Evolutionary conservation across 2,113 vertebrate genomes (phyloP), one percentile per base, ranked within the genome.

Genomic region (Syngnathus scovelli): DNA sequence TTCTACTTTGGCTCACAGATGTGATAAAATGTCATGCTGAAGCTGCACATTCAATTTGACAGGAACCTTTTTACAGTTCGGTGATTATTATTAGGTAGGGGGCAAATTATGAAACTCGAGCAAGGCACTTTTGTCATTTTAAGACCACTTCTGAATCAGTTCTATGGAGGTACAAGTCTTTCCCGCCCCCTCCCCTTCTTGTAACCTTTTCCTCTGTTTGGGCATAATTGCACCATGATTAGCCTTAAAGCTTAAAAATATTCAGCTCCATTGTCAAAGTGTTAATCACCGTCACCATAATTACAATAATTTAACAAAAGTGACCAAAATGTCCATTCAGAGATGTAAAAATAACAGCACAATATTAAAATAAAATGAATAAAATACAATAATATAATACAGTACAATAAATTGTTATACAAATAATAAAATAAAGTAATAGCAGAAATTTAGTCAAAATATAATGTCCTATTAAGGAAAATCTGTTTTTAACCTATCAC

Each of bases 401-500:
- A 33, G 27, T 33, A 33, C 27, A 33, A 33, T 33, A 33, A 33
- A 33, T 33, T 33, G 27, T 33, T 33, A 33, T 33, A 33, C 27
- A 33, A 33, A 33, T 33, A 33, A 33, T 33, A 33, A 33, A 33
- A 33, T 33, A 33, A 33, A 33, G 2, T 33, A 33, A 33, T 33
- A 33, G 27, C 27, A 33, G 27, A 33, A 33, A 33, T 33, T 2
- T 33, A 33, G 27, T 33, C 27, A 33, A 33, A 33, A 33, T 33
- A 33, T 33, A 3, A 2, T 15, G 10, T 23, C 6, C 10, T 43
- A 49, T 51, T 23, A 67, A 76, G 85, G 77, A 75, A 88, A 88
- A 85, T 11, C 70, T 68, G 85, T 79, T 82, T 78, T 75, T 82
- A 82, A 87, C 85, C 84, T 23, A 23, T 23, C 23, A 23, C 23